Base-by-base conservation (phyloP, 2,797 vertebrate species). In the Parauchenoglanis ngamensis region DNA sequence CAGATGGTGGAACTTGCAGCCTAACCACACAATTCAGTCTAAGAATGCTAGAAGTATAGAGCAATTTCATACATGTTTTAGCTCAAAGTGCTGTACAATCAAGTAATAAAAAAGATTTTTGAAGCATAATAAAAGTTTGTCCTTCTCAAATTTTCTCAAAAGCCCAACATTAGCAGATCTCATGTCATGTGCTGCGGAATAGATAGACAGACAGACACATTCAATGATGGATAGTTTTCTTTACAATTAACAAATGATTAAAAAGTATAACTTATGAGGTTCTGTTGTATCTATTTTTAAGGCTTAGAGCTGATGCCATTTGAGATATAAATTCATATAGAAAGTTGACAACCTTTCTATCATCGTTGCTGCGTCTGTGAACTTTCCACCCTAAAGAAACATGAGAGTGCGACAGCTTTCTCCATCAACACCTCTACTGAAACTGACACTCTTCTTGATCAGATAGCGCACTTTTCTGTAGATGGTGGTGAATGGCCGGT, bases 341-440 rank as follows among this genome's bases (percentile, higher is more conserved):
- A 46, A 61, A 61, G 40, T 83, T 67, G 35, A 31, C 15, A 52
- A 52, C 40, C 59, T 63, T n/a, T 82, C 61, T 31, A 1, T 49
- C 1, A 19, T 25, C 28, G 19, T 19, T 49, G n/a, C 61, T 52
- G 44, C 61, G 21, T 83, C 21, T 67, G 46, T 67, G 81, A 83
- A 67, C 81, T 83, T 83, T 83, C 63, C 46, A 68, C 81, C 81
- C 28, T 31, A 23, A 10, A 23, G 81, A 54, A 67, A 67, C 63
- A 31, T 84, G 67, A 83, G 46, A 54, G 28, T 15, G 2, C 25
- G 11, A 72, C 52, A 31, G 52, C 67, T 72, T 72, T 57, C 83
- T 72, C 65, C 23, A n/a, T 84, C 67, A 57, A 61, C 59, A 78
- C 84, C 84, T 78, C 59, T 10, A 40, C 83, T 57, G 83, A 56